Percentiles rank a stretch among this genome's conserved stretches.
These are phyloP conservation scores for Drosophila yooni DNA, from an alignment of 2,888 invertebrate species.

Conservation along the genomic window DNA sequence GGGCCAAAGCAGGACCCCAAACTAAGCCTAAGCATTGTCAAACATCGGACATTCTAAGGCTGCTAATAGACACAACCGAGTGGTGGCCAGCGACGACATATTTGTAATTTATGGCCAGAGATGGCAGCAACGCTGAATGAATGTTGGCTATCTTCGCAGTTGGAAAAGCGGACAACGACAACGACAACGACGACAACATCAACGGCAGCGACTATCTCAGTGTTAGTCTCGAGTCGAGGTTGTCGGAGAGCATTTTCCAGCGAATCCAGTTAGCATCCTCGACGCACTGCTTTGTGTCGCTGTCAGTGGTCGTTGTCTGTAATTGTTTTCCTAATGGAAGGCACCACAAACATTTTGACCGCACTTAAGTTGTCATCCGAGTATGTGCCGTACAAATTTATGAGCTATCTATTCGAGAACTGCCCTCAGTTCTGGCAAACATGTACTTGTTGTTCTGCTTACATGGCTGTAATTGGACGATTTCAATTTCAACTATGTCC, in stretches of 20 bases:
- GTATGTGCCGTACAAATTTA: conserved; percentile 66
- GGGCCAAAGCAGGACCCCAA: conserved; percentile 14
- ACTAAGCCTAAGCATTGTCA: conserved; percentile 70
- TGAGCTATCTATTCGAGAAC: conserved; percentile 41
- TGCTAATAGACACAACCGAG: conserved; percentile 82
- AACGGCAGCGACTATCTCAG: conserved; percentile 25
- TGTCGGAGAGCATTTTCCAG: conserved; percentile 1
- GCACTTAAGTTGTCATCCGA: conserved; percentile 77
- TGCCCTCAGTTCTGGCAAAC: conserved; percentile 1
- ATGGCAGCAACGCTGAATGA: conserved; percentile 58
- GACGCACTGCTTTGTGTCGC: conserved; percentile 54
- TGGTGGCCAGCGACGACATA: conserved; percentile 72
- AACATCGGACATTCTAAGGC: conserved; percentile 82
- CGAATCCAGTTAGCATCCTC: conserved; percentile 16
- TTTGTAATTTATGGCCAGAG: conserved; percentile 77
- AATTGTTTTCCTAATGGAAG: conserved; percentile 79
- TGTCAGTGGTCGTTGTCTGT: conserved; percentile 68
- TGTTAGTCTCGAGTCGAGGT: not conserved
- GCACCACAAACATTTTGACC: conserved; percentile 70
- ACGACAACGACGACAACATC: conserved; percentile 13
- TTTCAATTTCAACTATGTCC: not conserved
- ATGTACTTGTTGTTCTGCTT: conserved; percentile 4
- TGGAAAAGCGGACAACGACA: conserved; percentile 21
- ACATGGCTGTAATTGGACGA: not conserved
- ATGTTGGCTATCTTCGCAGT: conserved; percentile 53